Evolutionary conservation across 1,140 invertebrate genomes (phyloP).

Genomic region (Hyles euphorbiae): DNA sequence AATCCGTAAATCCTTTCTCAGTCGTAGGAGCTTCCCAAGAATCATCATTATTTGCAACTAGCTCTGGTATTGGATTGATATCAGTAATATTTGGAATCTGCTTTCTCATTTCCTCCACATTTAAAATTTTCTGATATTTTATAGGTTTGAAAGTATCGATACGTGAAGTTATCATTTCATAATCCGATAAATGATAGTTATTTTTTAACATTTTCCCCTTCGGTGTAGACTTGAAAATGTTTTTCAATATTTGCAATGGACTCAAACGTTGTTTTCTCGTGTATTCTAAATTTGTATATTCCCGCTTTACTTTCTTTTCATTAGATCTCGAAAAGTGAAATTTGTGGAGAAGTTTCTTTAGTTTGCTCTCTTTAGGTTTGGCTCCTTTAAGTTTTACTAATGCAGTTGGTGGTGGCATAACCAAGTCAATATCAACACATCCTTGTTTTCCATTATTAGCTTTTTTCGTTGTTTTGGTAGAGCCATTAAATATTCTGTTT

Average conservation of each 20-base stretch:
- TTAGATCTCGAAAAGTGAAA: conserved; percentile 24
- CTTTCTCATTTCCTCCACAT: conserved; percentile 29
- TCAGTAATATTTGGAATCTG: conserved; percentile 41
- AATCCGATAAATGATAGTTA: conserved; percentile 26
- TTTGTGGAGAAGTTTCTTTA: conserved; percentile 33
- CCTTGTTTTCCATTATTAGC: conserved; percentile 24
- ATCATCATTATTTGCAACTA: neutral
- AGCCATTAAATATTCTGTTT: neutral
- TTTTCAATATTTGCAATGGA: conserved; percentile 42
- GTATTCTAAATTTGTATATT: conserved; percentile 9
- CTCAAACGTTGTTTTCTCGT: conserved; percentile 31
- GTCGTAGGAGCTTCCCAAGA: neutral
- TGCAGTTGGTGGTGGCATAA: conserved; percentile 29
- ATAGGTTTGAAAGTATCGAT: conserved; percentile 20
- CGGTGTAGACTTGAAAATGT: conserved; percentile 29
- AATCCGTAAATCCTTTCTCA: neutral
- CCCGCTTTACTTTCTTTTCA: conserved; percentile 25
- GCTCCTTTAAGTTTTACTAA: conserved; percentile 34
- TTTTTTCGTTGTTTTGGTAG: neutral
- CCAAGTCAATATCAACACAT: conserved; percentile 34
- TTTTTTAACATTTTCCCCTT: conserved; percentile 9
- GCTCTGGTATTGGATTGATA: neutral
- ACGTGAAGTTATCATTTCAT: conserved; percentile 29
- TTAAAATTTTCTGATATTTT: conserved; percentile 24
- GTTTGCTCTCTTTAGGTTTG: conserved; percentile 22